Evolutionary conservation across 2,797 vertebrate genomes (phyloP), one percentile per base, ranked within the genome.

Genomic region (Hylomyscus alleni): DNA sequence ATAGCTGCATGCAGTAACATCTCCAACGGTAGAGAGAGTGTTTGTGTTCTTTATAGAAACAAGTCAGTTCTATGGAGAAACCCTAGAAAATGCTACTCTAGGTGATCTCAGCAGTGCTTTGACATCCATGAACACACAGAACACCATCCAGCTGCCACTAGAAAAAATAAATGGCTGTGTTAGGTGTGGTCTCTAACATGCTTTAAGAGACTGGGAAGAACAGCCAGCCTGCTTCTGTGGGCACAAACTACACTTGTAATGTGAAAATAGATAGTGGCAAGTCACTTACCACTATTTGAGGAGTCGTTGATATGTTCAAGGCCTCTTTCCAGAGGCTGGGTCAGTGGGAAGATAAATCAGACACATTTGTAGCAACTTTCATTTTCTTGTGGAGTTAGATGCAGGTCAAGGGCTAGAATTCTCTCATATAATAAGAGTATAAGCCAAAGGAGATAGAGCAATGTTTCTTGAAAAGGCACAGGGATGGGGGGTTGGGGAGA

Each of bases 391-490:
- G 65, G 34, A 73, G 69, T 72, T 47, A 73, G 37, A 72, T 47
- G 31, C 65, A 44, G 11, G 56, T 67, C 54, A 7, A 89, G 50
- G n/a, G 60, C 78, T 94, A 14, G 47, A 34, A 40, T 90, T 86
- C 60, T 67, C 83, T 81, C 47, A 19, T 73, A 34, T 54, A 93
- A 93, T 95, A 73, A 76, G 84, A 92, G 44, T 44, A 52, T 20
- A 22, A 93, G 34, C 92, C 40, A 85, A n/a, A 91, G 73, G 72
- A 78, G n/a, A 67, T 7, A 75, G 60, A 96, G 37, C 54, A 0
- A 2, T 85, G 94, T 56, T 95, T 78, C 67, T 78, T 47, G 40
- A 47, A 50, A 76, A 84, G 65, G 14, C 19, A 34, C 19, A 19
- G 3, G 4, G 40, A 40, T 3, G 60, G 60, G 22, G 9, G 58